Evolutionary conservation across 2,113 vertebrate genomes (phyloP), one percentile per base, ranked within the genome.

Genomic region (Ondatra zibethicus): DNA sequence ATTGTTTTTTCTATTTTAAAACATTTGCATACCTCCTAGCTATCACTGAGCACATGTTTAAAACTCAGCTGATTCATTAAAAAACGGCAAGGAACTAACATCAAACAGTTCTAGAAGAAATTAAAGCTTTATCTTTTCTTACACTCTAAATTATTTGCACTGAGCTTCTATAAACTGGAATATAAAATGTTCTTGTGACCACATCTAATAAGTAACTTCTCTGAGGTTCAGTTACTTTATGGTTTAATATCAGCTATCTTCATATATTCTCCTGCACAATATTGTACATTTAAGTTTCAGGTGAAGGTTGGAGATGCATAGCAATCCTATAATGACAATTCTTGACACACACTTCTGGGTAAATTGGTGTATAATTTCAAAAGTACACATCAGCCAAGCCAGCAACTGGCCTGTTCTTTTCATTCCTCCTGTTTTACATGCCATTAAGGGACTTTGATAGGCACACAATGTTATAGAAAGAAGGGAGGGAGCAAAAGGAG

Each of bases 221-320:
- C 17, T 95, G 42, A 68, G 21, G 81, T 88, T 58, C 42, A 90
- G 11, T 58, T 94, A 10, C 4, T 81, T 81, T 25, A 65, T 91
- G 25, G 36, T 88, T 21, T 90, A 78, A 31, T 25, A 73, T 45
- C 21, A 89, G 11, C 63, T 16, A 45, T 42, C 4, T 94, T 84
- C 61, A 36, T 88, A 23, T 92, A 63, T 88, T 93, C 92, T 75
- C 27, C 77, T 73, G 14, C 50, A 50, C 55, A 55, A 45, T 70
- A 10, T 47, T 90, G 94, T 72, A 89, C 65, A 52, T 89, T 77
- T 86, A 89, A 52, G 88, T 93, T 96, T 94, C 31, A 80, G 31
- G 78, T 94, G 61, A 78, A 6, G 12, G 19, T 72, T 45, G 75
- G 55, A 76, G 52, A 66, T 61, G 63, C 10, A 68, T 0, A 52